phyloP scores from a whole-genome alignment of 2,113 vertebrate genomes.

The Danionella cerebrum region DNA sequence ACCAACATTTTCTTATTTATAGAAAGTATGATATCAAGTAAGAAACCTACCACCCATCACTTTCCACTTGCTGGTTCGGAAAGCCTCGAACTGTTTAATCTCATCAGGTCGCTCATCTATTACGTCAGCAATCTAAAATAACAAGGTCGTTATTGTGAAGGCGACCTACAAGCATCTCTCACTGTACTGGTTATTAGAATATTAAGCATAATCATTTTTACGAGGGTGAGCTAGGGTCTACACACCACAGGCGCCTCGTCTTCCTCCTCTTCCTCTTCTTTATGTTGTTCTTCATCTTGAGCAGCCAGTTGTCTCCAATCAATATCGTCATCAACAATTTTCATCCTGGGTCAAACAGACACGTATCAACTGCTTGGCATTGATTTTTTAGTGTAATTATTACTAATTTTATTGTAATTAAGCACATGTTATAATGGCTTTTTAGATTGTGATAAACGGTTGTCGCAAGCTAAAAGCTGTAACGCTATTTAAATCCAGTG shows the following conservation, averaged over 20 bases:
- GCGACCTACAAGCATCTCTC: too few species aligned
- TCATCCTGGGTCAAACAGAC: conserved; percentile 64
- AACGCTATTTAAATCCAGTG: background rate
- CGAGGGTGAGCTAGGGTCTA: background rate
- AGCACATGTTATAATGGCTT: too few species aligned
- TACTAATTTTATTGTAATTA: too few species aligned
- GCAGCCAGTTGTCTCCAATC: conserved; percentile 75
- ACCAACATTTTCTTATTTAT: too few species aligned
- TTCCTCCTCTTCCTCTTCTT: conserved; percentile 78
- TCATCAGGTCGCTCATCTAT: conserved; percentile 86
- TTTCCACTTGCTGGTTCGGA: conserved; percentile 83
- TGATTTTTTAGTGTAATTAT: background rate
- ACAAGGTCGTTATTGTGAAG: too few species aligned
- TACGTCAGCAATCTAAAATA: conserved; percentile 79
- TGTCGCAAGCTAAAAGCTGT: background rate
- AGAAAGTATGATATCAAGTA: too few species aligned
- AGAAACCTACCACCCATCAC: conserved; percentile 84
- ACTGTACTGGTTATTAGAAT: too few species aligned
- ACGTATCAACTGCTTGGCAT: background rate
- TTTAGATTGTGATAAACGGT: background rate
- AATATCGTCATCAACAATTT: conserved; percentile 90
- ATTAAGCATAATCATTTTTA: too few species aligned
- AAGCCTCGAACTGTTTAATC: conserved; percentile 84
- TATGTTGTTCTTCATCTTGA: conserved; percentile 39
- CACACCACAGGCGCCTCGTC: conserved; percentile 79